These are phyloP conservation scores for Drosophila aldrichi DNA, from an alignment of 2,888 invertebrate genomes.

Conservation along the genomic window DNA sequence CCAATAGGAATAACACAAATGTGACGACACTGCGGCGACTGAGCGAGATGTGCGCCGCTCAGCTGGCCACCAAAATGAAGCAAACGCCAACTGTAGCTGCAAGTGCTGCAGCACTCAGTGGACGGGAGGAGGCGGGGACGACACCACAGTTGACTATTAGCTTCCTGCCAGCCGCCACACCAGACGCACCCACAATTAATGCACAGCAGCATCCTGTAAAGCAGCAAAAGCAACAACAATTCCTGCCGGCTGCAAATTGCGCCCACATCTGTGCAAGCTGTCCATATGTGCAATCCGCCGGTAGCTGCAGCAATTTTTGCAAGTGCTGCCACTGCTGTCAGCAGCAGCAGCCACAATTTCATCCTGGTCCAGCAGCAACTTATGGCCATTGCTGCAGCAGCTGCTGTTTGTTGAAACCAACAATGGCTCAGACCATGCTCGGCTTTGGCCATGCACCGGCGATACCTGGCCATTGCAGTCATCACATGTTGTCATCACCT, in stretches of 20 bases:
- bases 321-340: conserved; percentile 11
- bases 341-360: conserved; percentile 1
- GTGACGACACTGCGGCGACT: not conserved
- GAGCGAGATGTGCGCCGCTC: conserved; percentile 15
- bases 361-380: conserved; percentile 7
- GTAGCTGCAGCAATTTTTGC: conserved; percentile 40
- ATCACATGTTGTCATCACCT: conserved; percentile 14
- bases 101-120: not conserved
- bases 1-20: not conserved
- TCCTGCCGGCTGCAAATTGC: conserved; percentile 10
- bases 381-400: conserved; percentile 29
- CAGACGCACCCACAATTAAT: not conserved
- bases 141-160: conserved; percentile 54
- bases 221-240: conserved; percentile 4
- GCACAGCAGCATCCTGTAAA: not conserved
- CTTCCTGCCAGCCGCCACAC: conserved; percentile 24
- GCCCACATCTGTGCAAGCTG: conserved; percentile 14
- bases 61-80: conserved; percentile 1
- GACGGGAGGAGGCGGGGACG: not conserved
- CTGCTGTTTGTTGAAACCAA: conserved; percentile 33
- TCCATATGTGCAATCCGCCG: not conserved
- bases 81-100: not conserved
- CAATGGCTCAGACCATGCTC: conserved; percentile 22
- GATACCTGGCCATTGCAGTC: conserved; percentile 13
- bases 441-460: not conserved